These are phyloP conservation scores for Platycnemis pennipes DNA, from an alignment of 2,888 invertebrate genomes.

Conservation along the genomic window DNA sequence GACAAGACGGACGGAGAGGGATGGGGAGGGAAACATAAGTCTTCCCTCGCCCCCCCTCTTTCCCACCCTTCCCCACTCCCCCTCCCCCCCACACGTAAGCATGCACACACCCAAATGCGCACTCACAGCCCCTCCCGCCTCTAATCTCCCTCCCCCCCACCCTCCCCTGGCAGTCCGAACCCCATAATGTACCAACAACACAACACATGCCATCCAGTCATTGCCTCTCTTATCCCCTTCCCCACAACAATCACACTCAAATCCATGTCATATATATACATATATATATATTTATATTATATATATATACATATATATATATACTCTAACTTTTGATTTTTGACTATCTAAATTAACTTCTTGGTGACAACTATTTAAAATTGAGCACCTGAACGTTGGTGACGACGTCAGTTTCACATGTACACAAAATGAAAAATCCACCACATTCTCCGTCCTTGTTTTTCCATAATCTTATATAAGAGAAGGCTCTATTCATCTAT, in stretches of 20 bases:
- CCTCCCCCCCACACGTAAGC: slow-evolving; percentile 14
- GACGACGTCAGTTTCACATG: slow-evolving; percentile 72
- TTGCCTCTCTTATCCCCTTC: background rate
- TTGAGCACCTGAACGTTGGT: slow-evolving; percentile 74
- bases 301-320: slow-evolving; percentile 36
- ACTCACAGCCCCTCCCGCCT: background rate
- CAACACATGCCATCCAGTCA: background rate
- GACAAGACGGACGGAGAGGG: slow-evolving; percentile 60
- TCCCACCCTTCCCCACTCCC: background rate
- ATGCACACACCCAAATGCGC: background rate
- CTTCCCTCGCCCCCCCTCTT: background rate
- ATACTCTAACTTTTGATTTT: slow-evolving; percentile 68
- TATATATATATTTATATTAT: background rate
- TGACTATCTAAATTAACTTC: slow-evolving; percentile 69
- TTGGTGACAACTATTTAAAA: slow-evolving; percentile 73
- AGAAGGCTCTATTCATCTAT: slow-evolving; percentile 69
- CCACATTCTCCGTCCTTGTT: slow-evolving; percentile 59
- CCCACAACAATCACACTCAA: slow-evolving; percentile 34
- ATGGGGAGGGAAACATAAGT: slow-evolving; percentile 66
- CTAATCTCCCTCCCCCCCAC: background rate
- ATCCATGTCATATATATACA: slow-evolving; percentile 34
- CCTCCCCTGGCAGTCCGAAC: background rate
- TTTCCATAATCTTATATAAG: slow-evolving; percentile 70
- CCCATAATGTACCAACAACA: background rate
- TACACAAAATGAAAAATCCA: slow-evolving; percentile 70